Conservation (phyloP, 1,140 invertebrate species). For the Cephus cinctus region DNA sequence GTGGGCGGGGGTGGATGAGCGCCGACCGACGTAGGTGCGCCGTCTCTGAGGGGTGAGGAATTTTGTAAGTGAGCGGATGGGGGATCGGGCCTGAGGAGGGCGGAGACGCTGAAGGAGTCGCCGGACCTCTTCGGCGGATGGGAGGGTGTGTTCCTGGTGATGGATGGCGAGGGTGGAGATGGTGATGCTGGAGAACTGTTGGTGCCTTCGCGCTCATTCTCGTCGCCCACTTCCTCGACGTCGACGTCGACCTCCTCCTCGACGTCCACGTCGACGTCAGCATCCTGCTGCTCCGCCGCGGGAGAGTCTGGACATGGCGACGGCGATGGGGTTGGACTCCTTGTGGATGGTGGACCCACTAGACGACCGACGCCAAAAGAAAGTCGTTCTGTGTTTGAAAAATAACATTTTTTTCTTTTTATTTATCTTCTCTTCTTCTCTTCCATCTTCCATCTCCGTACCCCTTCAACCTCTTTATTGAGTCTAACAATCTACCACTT, state of each 20-base stretch:
- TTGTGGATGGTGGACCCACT: slow-evolving; percentile 47
- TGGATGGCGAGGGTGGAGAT: slow-evolving; percentile 40
- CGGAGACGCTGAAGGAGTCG: slow-evolving; percentile 75
- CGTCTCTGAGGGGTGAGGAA: slow-evolving; percentile 33
- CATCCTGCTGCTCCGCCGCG: slow-evolving; percentile 38
- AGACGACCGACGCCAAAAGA: slow-evolving; percentile 52
- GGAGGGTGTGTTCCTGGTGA: slow-evolving; percentile 33
- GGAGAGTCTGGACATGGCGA: slow-evolving; percentile 42
- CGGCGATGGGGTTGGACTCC: slow-evolving; percentile 48
- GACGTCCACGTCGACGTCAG: slow-evolving; percentile 48
- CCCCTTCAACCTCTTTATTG: too few species aligned
- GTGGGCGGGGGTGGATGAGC: slow-evolving; percentile 56
- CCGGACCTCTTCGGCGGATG: slow-evolving; percentile 64
- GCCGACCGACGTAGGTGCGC: slow-evolving; percentile 16
- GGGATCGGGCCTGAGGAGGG: slow-evolving; percentile 72
- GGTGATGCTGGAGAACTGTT: slow-evolving; percentile 45
- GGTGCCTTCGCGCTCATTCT: slow-evolving; percentile 46
- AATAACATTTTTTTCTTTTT: too few species aligned
- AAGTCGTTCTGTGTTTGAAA: slow-evolving; percentile 47
- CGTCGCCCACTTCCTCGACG: slow-evolving; percentile 51
- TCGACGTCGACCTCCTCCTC: slow-evolving; percentile 52
- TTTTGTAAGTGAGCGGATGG: slow-evolving; percentile 60
- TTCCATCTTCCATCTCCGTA: too few species aligned
- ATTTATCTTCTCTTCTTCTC: too few species aligned
- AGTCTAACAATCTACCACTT: too few species aligned